Evolutionary conservation across 1,140 invertebrate species (phyloP), one percentile per base, ranked within the genome.

Genomic region (Aplysia californica): DNA sequence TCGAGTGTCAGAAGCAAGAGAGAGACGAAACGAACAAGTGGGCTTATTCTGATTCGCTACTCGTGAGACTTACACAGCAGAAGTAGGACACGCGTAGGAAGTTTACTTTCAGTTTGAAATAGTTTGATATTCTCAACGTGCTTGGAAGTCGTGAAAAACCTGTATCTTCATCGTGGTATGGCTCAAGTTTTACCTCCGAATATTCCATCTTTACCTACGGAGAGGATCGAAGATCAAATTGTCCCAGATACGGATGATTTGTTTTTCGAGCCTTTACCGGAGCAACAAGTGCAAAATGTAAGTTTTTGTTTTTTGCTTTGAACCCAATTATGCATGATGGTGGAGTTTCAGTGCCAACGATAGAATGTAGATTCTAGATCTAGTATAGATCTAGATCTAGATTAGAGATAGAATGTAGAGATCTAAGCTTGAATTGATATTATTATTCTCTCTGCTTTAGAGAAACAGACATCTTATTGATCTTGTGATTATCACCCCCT

Each of bases 241-340:
- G 68, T 70, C 23, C 68, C 68, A 15, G 68, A 70, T 55, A 70
- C 68, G 5, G 68, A 70, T 6, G n/a, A 70, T 44, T 35, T 70
- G 68, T 56, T 70, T 15, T 70, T 56, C 68, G 5, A 23, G 1
- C 29, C 23, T n/a, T n/a, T n/a, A 58, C 29, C 55, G 20, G 44
- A 70, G 0, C 18, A 70, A 2, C 68, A 50, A 23, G 31, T 35
- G 33, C 41, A 31, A 21, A 70, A 70, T 70, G 68, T 70, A 70
- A 70, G 66, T 68, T 5, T 2, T 4, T n/a, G n/a, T 36, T 21
- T 66, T 2, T 38, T 66, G 10, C 29, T 61, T 61, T 61, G 23
- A 36, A 23, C 26, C 35, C 35, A 36, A 21, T 20, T 21, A 65
- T 18, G 61, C 20, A 33, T 33, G 61, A 65, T 36, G 31, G 20